Conservation (phyloP, 2,888 invertebrate species). For the Epinotia bilunana region DNA sequence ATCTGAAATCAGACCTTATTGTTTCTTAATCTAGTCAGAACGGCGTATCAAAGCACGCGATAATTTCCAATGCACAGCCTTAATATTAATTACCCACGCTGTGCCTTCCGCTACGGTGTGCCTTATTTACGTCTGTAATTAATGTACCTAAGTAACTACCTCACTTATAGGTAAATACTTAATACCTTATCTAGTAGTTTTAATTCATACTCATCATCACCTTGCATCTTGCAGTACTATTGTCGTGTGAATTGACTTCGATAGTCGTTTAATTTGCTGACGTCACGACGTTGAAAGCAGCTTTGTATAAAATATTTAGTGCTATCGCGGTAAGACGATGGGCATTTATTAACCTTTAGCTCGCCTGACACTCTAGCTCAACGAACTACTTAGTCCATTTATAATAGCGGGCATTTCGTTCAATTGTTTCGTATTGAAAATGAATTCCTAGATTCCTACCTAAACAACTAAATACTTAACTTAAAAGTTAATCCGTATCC, state of each 20-base stretch:
- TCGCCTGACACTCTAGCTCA: slow-evolving; percentile 38
- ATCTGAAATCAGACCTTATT: too few species aligned
- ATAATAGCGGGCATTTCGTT: neutral
- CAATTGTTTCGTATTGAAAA: neutral
- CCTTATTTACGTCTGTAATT: too few species aligned
- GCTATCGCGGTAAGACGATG: slow-evolving; percentile 53
- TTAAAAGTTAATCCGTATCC: too few species aligned
- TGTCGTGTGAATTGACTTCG: slow-evolving; percentile 38
- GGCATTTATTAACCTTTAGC: slow-evolving; percentile 55
- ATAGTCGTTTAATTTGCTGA: slow-evolving; percentile 54
- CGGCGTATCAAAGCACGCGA: too few species aligned
- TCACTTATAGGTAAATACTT: too few species aligned
- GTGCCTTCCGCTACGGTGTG: too few species aligned
- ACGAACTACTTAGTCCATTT: neutral
- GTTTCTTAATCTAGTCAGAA: too few species aligned
- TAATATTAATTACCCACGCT: too few species aligned
- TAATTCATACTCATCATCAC: neutral
- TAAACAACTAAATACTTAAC: too few species aligned
- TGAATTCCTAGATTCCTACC: neutral
- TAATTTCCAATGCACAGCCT: too few species aligned
- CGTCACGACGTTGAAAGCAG: slow-evolving; percentile 61
- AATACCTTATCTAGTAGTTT: too few species aligned
- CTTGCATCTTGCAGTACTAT: neutral
- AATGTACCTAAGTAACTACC: too few species aligned
- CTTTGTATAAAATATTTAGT: slow-evolving; percentile 69